These are phyloP conservation scores for Drosophila grimshawi DNA, from an alignment of 1,140 invertebrate genomes.

Conservation along the genomic window DNA sequence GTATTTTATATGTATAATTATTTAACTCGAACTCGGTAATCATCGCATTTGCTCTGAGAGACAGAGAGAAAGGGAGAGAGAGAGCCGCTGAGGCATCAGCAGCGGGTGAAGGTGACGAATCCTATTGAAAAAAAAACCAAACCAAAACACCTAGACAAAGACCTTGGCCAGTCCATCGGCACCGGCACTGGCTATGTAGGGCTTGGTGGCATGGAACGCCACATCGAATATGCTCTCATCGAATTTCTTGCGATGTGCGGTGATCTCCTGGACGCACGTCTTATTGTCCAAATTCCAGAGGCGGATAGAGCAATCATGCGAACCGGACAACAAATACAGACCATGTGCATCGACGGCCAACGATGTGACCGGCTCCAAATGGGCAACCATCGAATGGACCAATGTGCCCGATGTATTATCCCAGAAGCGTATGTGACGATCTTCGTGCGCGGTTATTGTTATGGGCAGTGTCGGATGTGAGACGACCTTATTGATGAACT, in stretches of 20 bases:
- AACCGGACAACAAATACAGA: slow-evolving; percentile 98
- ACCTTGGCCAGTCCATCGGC: slow-evolving; percentile 99
- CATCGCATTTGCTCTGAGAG: slow-evolving; percentile 59
- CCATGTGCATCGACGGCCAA: slow-evolving; percentile 99
- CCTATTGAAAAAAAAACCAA: not conserved
- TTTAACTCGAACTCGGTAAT: slow-evolving; percentile 74
- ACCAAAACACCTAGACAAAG: slow-evolving; percentile 91
- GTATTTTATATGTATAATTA: slow-evolving; percentile 75
- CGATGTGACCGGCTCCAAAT: slow-evolving; percentile 99
- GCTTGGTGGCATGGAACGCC: slow-evolving; percentile 99
- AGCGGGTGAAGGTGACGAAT: not conserved
- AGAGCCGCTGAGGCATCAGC: slow-evolving; percentile 34
- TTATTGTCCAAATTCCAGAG: slow-evolving; percentile 99
- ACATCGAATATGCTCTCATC: slow-evolving; percentile 99
- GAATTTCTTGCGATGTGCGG: slow-evolving; percentile 99
- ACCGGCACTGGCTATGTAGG: slow-evolving; percentile 99
- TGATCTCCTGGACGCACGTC: slow-evolving; percentile 99
- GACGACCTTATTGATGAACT: slow-evolving; percentile 93
- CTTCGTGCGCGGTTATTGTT: slow-evolving; percentile 98
- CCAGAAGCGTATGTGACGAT: slow-evolving; percentile 99
- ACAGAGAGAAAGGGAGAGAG: slow-evolving; percentile 7
- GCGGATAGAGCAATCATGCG: slow-evolving; percentile 99
- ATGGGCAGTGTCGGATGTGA: slow-evolving; percentile 98
- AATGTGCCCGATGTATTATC: slow-evolving; percentile 97
- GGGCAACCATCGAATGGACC: slow-evolving; percentile 99